These are phyloP conservation scores for Eublepharis macularius DNA, from an alignment of 2,113 vertebrate species.

Conservation along the genomic window DNA sequence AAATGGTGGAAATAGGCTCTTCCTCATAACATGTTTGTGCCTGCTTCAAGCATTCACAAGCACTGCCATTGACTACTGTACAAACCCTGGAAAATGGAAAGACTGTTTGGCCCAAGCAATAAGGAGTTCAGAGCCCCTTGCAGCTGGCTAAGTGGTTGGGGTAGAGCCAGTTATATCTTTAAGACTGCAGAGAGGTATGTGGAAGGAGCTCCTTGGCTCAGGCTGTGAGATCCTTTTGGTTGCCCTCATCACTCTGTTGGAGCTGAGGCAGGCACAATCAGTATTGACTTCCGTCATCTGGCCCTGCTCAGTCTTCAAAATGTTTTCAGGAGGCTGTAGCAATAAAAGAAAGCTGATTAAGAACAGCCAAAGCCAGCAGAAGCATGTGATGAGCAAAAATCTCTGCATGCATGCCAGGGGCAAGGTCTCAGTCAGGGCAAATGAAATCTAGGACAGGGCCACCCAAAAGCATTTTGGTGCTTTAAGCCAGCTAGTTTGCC, in stretches of 20 bases:
- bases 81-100: background rate
- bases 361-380: constrained; percentile 23
- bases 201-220: background rate
- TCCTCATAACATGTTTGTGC: background rate
- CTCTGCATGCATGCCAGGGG: background rate
- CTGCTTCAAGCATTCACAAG: background rate
- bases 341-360: constrained; percentile 27
- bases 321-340: background rate
- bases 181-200: background rate
- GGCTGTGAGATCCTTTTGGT: background rate
- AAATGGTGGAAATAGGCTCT: background rate
- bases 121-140: background rate
- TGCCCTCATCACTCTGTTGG: no score
- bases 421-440: background rate
- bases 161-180: background rate
- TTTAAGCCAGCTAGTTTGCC: no score
- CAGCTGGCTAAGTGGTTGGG: background rate
- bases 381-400: constrained; percentile 34
- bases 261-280: no score
- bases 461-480: no score
- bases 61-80: background rate
- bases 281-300: background rate
- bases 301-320: background rate
- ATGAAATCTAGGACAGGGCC: no score
- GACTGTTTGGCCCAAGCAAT: background rate